These are phyloP conservation scores for Mastomys natalensis DNA, from an alignment of 2,113 vertebrate genomes.

Conservation along the genomic window DNA sequence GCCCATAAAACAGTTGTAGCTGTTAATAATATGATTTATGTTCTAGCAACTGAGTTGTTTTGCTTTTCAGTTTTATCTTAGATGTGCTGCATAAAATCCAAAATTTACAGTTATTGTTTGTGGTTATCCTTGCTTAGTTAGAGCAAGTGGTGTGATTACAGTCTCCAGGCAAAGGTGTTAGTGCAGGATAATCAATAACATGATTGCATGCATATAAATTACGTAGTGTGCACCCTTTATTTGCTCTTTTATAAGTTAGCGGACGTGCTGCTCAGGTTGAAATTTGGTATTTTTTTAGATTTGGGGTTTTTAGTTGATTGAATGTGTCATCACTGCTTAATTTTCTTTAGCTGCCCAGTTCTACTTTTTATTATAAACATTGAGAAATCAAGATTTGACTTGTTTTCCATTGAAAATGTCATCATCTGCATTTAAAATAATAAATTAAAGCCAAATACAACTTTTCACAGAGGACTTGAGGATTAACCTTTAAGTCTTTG, in stretches of 20 bases:
- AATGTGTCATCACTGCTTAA: background rate
- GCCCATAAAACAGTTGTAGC: conserved; percentile 61
- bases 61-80: conserved; percentile 55
- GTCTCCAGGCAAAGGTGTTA: background rate
- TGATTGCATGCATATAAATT: background rate
- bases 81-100: conserved; percentile 52
- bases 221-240: background rate
- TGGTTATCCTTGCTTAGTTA: conserved; percentile 47
- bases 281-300: conserved; percentile 8
- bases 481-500: conserved; percentile 68
- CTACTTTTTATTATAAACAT: conserved; percentile 39
- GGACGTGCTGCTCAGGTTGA: background rate
- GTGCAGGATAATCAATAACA: background rate
- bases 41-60: conserved; percentile 21
- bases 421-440: conserved; percentile 62
- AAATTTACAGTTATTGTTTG: conserved; percentile 29
- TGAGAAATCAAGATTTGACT: conserved; percentile 22
- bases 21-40: conserved; percentile 59
- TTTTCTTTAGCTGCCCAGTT: conserved; percentile 42
- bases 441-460: conserved; percentile 47
- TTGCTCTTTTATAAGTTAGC: conserved; percentile 14
- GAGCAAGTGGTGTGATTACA: conserved; percentile 41
- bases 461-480: conserved; percentile 51
- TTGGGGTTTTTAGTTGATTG: conserved; percentile 30
- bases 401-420: conserved; percentile 65